These are phyloP conservation scores for Apeltes quadracus DNA, from an alignment of 2,113 vertebrate species.

Conservation along the genomic window DNA sequence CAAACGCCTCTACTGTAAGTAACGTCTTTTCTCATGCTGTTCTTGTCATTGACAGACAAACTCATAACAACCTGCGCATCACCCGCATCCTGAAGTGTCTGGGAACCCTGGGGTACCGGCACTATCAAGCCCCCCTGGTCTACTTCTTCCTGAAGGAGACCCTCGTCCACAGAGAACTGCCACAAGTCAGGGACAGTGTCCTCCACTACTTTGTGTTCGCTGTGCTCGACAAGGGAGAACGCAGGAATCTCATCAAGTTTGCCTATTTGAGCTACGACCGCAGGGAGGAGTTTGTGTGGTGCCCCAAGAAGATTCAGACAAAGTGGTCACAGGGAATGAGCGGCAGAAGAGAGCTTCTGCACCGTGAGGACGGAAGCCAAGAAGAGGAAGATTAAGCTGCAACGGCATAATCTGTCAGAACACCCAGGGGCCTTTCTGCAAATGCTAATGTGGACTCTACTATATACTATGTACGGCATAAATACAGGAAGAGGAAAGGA, in stretches of 20 bases:
- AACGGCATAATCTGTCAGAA: not conserved
- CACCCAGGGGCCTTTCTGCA: not conserved
- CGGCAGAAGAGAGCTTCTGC: not conserved
- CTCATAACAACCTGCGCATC: slow-evolving; percentile 92
- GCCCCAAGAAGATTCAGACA: slow-evolving; percentile 79
- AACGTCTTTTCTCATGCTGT: not conserved
- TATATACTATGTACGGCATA: not conserved
- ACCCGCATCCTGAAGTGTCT: slow-evolving; percentile 94
- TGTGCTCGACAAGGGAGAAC: slow-evolving; percentile 77
- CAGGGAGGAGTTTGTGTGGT: slow-evolving; percentile 85
- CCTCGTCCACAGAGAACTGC: slow-evolving; percentile 73
- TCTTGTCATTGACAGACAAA: slow-evolving; percentile 69
- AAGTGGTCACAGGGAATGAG: not conserved
- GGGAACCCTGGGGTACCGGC: slow-evolving; percentile 86
- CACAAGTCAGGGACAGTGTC: slow-evolving; percentile 82
- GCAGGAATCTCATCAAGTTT: slow-evolving; percentile 81
- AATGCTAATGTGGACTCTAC: not conserved
- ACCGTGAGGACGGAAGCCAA: not conserved
- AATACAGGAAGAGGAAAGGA: not conserved
- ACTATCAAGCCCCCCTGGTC: slow-evolving; percentile 88
- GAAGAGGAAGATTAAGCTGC: not conserved
- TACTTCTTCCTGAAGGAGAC: slow-evolving; percentile 91
- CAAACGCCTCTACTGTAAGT: not conserved
- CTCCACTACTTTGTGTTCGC: slow-evolving; percentile 94
- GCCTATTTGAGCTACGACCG: slow-evolving; percentile 83